Evolutionary conservation across 2,888 invertebrate genomes (phyloP), one percentile per base, ranked within the genome.

Genomic region (Ormyrus nitidulus): DNA sequence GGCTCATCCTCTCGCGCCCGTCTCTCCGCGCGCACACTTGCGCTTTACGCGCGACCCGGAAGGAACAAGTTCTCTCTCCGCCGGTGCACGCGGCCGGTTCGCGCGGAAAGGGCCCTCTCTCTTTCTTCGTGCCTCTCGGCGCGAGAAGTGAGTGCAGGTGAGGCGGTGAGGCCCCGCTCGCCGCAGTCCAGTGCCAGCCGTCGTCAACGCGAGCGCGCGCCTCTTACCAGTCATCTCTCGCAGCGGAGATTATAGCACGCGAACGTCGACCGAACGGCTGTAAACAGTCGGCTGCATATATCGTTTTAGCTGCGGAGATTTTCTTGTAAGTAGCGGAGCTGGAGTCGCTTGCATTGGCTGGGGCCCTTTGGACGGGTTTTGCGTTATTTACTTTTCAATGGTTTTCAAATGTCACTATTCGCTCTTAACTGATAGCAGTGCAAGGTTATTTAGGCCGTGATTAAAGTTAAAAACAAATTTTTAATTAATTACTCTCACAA

Each of bases 31-130:
- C 48, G 65, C 65, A 65, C 19, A 65, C 34, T 48, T 56, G 74
- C 74, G 65, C 58, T 74, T 48, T 65, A 65, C 65, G 46, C 75
- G 59, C 75, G 75, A 76, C 69, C 76, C 76, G 76, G 76, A 76
- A 76, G 76, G 76, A 76, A 76, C 69, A 69, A 69, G 76, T 76
- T 69, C 75, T 62, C 48, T 13, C 49, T 19, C 19, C 19, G 19
- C 19, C 19, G 19, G 19, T 19, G 19, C 19, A 1, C 19, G 48
- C 56, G 62, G 72, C 72, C 54, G 59, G 70, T 71, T 70, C 49
- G 70, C 70, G 34, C 19, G 66, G 9, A 11, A 71, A 59, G 64
- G 73, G 56, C 73, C 65, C 73, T 73, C 51, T 73, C 73, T 73
- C 51, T 61, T 46, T 72, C 61, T 73, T 73, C 58, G 11, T 13